Percentiles rank a stretch among this genome's conserved stretches.
phyloP scores from a whole-genome alignment of 2,797 vertebrate genomes.

The Sebastolobus alascanus region DNA sequence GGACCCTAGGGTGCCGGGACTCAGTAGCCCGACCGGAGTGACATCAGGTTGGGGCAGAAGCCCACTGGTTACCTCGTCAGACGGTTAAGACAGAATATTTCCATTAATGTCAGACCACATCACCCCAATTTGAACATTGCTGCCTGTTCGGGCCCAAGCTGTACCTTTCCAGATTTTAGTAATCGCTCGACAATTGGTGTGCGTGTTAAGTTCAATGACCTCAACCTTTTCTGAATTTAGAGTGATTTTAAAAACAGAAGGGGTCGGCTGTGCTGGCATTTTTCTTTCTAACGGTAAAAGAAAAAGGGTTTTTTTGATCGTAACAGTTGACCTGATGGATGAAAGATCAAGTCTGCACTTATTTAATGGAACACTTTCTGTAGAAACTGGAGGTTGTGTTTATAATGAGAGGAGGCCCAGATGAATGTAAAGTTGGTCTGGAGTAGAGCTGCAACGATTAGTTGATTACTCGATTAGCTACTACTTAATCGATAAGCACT shows the following conservation, averaged over 20 bases:
- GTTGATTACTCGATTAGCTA: no score
- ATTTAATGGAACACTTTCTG: not conserved
- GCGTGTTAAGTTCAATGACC: not conserved
- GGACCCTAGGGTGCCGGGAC: constrained; percentile 13
- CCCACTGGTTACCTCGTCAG: constrained; percentile 19
- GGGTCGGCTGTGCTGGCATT: not conserved
- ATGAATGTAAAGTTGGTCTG: not conserved
- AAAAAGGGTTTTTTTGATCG: not conserved
- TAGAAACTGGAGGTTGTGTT: not conserved
- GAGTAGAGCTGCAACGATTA: no score
- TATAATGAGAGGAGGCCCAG: not conserved
- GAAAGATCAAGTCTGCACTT: not conserved
- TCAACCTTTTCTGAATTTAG: not conserved
- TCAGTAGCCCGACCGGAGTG: constrained; percentile 17
- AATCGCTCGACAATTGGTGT: not conserved
- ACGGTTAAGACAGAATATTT: constrained; percentile 15
- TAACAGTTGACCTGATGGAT: not conserved
- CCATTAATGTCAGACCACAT: constrained; percentile 10
- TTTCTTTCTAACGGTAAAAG: not conserved
- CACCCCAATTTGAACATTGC: not conserved
- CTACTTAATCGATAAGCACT: no score
- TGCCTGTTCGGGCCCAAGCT: constrained; percentile 7
- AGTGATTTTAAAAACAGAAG: not conserved
- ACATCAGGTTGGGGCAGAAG: constrained; percentile 29
- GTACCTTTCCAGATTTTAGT: not conserved